Conservation (phyloP, 2,888 invertebrate genomes). For the Melanchra persicariae region DNA sequence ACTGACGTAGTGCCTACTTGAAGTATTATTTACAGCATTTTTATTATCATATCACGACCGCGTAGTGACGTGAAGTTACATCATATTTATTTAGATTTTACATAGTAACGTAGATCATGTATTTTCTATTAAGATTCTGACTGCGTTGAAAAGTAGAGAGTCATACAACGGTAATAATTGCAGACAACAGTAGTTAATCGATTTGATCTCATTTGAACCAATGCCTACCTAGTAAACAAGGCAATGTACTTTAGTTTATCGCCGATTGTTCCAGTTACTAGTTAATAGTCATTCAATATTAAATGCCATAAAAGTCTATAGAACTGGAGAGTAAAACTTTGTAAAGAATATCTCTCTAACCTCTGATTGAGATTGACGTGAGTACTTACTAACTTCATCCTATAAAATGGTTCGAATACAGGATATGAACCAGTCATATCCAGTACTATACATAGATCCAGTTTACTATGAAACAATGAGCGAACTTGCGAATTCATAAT, state of each 20-base stretch:
- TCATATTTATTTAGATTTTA: slow-evolving; percentile 12
- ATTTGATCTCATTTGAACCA: slow-evolving; percentile 34
- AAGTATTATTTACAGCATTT: slow-evolving; percentile 42
- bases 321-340: neutral
- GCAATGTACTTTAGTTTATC: slow-evolving; percentile 22
- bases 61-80: slow-evolving; percentile 17
- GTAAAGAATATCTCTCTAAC: neutral
- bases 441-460: neutral
- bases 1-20: slow-evolving; percentile 13
- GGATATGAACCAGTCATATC: slow-evolving; percentile 7
- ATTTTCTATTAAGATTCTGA: neutral
- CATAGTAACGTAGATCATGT: slow-evolving; percentile 20
- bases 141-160: neutral
- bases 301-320: slow-evolving; percentile 1
- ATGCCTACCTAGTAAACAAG: neutral
- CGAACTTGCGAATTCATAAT: neutral
- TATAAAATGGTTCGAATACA: slow-evolving; percentile 10
- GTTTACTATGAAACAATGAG: neutral
- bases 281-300: slow-evolving; percentile 15
- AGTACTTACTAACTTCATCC: slow-evolving; percentile 19
- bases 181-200: slow-evolving; percentile 28
- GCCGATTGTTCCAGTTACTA: slow-evolving; percentile 26
- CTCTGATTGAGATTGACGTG: slow-evolving; percentile 6
- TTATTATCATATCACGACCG: slow-evolving; percentile 44
- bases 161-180: neutral